Evolutionary conservation across 2,888 invertebrate species (phyloP).

Genomic region (Neoascia interrupta): DNA sequence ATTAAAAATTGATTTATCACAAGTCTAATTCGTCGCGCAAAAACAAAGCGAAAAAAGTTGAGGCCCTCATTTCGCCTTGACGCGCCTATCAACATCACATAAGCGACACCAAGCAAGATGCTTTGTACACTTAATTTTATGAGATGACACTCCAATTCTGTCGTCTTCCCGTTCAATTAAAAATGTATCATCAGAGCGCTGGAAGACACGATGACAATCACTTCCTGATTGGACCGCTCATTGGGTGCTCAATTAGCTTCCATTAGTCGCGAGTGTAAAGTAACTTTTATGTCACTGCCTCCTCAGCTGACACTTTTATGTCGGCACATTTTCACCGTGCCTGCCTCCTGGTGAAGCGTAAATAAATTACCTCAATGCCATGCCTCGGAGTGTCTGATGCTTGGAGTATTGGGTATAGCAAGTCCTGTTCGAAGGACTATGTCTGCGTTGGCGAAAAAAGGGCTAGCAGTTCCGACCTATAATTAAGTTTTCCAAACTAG

Average conservation of each 20-base stretch:
- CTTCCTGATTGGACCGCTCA: too few species aligned
- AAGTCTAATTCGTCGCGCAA: neutral
- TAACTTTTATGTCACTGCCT: neutral
- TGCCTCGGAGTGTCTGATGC: neutral
- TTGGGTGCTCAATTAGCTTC: slow-evolving; percentile 22
- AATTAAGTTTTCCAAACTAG: slow-evolving; percentile 2
- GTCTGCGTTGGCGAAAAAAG: too few species aligned
- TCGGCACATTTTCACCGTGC: neutral
- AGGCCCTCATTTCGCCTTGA: neutral
- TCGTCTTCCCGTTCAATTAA: neutral
- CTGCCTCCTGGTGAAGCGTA: neutral
- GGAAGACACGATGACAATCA: slow-evolving; percentile 3
- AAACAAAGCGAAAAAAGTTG: neutral
- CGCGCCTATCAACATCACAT: neutral
- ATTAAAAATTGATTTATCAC: slow-evolving; percentile 25
- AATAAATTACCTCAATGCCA: neutral
- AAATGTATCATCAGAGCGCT: slow-evolving; percentile 4
- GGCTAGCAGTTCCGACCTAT: neutral
- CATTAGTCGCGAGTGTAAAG: slow-evolving; percentile 8
- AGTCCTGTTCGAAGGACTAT: too few species aligned
- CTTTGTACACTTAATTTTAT: neutral
- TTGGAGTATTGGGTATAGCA: too few species aligned
- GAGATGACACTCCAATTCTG: neutral
- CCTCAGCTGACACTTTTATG: slow-evolving; percentile 6
- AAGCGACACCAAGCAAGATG: slow-evolving; percentile 1